Evolutionary conservation across 2,113 vertebrate species (phyloP).

Genomic region (Aepyceros melampus): DNA sequence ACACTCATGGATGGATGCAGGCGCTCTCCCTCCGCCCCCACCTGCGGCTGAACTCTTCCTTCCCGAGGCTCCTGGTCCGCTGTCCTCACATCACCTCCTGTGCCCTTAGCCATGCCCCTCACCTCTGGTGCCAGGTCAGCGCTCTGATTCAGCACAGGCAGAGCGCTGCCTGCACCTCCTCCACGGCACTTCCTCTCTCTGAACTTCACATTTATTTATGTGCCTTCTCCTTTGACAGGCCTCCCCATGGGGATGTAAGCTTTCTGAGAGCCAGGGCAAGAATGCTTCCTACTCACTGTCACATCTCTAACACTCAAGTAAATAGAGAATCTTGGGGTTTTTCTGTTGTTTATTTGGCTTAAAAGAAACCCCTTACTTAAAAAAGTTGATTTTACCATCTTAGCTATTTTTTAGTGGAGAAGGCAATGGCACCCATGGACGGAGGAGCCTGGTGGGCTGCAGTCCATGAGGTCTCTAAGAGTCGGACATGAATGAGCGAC

Average conservation of each 20-base stretch:
- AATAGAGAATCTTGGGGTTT: neutral
- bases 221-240: rapidly evolving
- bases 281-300: neutral
- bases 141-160: rapidly evolving
- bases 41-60: neutral
- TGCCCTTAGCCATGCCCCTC: too few species aligned
- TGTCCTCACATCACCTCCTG: neutral
- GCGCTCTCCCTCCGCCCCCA: rapidly evolving
- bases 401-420: neutral
- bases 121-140: neutral
- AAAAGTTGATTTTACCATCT: neutral
- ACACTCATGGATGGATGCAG: rapidly evolving
- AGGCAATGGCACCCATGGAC: too few species aligned
- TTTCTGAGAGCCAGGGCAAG: neutral
- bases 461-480: too few species aligned
- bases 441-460: too few species aligned
- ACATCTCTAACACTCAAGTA: too few species aligned
- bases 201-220: rapidly evolving
- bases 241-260: rapidly evolving
- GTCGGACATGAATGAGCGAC: too few species aligned
- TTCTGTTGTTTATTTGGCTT: neutral
- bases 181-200: rapidly evolving
- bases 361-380: neutral
- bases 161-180: rapidly evolving
- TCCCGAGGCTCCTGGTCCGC: rapidly evolving